A percentile compares a stretch with the other conserved stretches of the same genome.
These are phyloP conservation scores for Eilema caniola DNA, from an alignment of 2,888 invertebrate species.

Conservation along the genomic window DNA sequence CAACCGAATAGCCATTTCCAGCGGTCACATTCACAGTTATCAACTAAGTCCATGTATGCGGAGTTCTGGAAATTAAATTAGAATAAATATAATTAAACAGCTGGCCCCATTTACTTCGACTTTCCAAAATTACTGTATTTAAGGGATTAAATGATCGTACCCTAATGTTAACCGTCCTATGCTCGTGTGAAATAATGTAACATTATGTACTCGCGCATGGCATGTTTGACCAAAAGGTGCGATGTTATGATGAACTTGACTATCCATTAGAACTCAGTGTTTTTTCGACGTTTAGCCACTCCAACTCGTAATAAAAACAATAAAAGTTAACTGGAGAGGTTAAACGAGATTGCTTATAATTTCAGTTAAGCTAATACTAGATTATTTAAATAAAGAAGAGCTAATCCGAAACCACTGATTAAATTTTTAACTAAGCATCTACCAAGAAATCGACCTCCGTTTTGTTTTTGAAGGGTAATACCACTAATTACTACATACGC, in stretches of 20 bases:
- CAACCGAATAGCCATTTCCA: slow-evolving; percentile 8
- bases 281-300: no score
- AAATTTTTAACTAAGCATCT: no score
- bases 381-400: no score
- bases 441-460: no score
- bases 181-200: neutral
- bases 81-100: slow-evolving; percentile 80
- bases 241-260: no score
- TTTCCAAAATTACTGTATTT: slow-evolving; percentile 72
- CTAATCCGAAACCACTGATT: no score
- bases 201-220: neutral
- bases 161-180: slow-evolving; percentile 62
- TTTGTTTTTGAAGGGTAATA: slow-evolving; percentile 50
- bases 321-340: no score
- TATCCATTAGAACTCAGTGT: no score
- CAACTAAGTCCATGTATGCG: slow-evolving; percentile 57
- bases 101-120: slow-evolving; percentile 71
- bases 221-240: neutral
- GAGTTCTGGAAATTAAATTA: slow-evolving; percentile 76
- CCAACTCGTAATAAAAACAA: no score
- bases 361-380: no score
- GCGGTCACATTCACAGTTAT: slow-evolving; percentile 12
- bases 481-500: slow-evolving; percentile 56
- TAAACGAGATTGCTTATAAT: no score
- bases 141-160: slow-evolving; percentile 63